phyloP scores from a whole-genome alignment of 2,888 invertebrate genomes.

The Lissocephala sabroskyi region DNA sequence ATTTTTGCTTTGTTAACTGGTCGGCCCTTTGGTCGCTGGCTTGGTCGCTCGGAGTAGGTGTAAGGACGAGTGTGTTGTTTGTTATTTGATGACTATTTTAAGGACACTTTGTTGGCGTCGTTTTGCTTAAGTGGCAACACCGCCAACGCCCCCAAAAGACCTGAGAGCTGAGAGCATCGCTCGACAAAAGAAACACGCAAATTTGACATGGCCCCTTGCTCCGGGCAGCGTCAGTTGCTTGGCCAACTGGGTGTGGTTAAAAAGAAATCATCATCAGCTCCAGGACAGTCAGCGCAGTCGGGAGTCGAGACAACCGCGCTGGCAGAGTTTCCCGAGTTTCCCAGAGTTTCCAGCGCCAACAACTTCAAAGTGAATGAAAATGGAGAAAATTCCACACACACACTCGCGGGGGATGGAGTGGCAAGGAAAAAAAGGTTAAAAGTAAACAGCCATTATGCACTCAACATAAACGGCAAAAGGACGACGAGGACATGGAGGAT shows the following conservation, averaged over 20 bases:
- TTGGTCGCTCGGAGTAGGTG: not conserved
- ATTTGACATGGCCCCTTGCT: no score
- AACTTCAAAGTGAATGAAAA: constrained; percentile 58
- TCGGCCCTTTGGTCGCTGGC: not conserved
- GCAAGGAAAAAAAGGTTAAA: constrained; percentile 35
- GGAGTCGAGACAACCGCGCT: not conserved
- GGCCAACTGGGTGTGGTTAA: constrained; percentile 2
- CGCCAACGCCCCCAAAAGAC: not conserved
- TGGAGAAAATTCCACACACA: constrained; percentile 9
- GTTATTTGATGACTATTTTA: constrained; percentile 50
- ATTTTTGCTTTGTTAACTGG: no score
- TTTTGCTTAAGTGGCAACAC: constrained; percentile 24
- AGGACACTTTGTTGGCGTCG: constrained; percentile 33
- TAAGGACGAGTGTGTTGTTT: constrained; percentile 24
- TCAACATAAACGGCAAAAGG: constrained; percentile 42
- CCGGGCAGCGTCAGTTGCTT: no score
- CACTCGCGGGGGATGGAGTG: no score
- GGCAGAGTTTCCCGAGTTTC: no score
- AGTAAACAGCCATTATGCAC: constrained; percentile 63
- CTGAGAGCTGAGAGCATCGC: constrained; percentile 9
- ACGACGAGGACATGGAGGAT: constrained; percentile 1
- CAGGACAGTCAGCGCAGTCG: not conserved
- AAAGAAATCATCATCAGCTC: constrained; percentile 4
- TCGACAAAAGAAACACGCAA: constrained; percentile 20
- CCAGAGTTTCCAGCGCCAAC: no score